Conservation (phyloP, 2,888 invertebrate genomes). For the Timandra comae region DNA sequence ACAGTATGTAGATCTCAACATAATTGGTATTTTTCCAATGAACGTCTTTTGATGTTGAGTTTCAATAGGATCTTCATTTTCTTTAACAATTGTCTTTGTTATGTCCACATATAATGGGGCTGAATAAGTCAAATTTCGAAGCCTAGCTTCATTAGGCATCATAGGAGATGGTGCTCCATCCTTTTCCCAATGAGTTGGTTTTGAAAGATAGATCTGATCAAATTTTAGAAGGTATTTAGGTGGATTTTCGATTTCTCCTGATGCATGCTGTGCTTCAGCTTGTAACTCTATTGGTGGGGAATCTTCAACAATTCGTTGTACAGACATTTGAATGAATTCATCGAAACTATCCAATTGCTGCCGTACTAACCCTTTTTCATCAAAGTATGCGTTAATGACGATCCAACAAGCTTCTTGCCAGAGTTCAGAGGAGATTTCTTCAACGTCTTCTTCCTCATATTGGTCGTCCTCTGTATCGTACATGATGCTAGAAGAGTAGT, state of each 20-base stretch:
- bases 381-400: constrained; percentile 99
- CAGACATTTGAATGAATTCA: constrained; percentile 99
- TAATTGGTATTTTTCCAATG: constrained; percentile 97
- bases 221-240: constrained; percentile 96
- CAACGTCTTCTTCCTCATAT: constrained; percentile 91
- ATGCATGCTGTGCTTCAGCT: constrained; percentile 97
- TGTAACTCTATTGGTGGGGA: constrained; percentile 98
- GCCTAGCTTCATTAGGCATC: constrained; percentile 99
- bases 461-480: constrained; percentile 74
- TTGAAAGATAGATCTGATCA: constrained; percentile 99
- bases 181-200: constrained; percentile 99
- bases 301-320: constrained; percentile 99
- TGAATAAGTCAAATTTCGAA: constrained; percentile 97
- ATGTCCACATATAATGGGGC: constrained; percentile 99
- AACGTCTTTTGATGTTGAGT: constrained; percentile 86
- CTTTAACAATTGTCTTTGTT: constrained; percentile 95
- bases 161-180: constrained; percentile 99
- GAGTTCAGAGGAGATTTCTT: constrained; percentile 97
- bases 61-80: constrained; percentile 92
- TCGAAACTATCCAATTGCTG: constrained; percentile 99
- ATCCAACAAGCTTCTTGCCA: constrained; percentile 99
- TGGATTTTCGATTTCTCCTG: constrained; percentile 94
- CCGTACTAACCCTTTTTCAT: constrained; percentile 99
- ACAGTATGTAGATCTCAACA: constrained; percentile 98
- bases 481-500: no score